These are phyloP conservation scores for Xestia rhomboidea DNA, from an alignment of 2,888 invertebrate genomes.

Conservation along the genomic window DNA sequence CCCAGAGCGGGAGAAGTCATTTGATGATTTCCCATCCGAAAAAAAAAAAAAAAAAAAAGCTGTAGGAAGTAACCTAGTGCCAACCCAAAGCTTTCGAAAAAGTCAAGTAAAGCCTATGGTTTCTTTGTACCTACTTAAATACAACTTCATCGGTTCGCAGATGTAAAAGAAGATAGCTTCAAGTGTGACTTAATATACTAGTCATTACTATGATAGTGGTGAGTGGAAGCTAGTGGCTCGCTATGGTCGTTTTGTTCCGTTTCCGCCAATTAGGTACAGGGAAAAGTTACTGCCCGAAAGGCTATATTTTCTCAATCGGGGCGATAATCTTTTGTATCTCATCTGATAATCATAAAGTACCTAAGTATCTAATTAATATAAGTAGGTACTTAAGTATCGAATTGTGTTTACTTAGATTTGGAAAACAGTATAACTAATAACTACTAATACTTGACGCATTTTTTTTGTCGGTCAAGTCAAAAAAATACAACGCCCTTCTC, in stretches of 20 bases:
- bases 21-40: too few relatives aligned
- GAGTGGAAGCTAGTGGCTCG: too few relatives aligned
- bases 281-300: not conserved
- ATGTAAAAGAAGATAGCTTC: not conserved
- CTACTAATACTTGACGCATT: too few relatives aligned
- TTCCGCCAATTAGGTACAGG: not conserved
- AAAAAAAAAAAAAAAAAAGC: too few relatives aligned
- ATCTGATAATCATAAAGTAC: conserved; percentile 6
- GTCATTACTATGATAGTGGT: too few relatives aligned
- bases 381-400: not conserved
- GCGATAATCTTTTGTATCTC: conserved; percentile 14
- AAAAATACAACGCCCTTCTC: too few relatives aligned
- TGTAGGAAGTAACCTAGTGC: not conserved
- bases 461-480: too few relatives aligned
- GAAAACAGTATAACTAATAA: too few relatives aligned
- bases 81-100: too few relatives aligned
- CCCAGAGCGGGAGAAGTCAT: too few relatives aligned
- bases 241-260: not conserved
- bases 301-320: not conserved
- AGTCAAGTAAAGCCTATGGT: not conserved
- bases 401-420: not conserved
- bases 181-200: not conserved
- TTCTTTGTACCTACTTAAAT: not conserved
- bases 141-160: not conserved
- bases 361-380: not conserved